Evolutionary conservation across 2,113 vertebrate species (phyloP).

Genomic region (Tyrannus savana): DNA sequence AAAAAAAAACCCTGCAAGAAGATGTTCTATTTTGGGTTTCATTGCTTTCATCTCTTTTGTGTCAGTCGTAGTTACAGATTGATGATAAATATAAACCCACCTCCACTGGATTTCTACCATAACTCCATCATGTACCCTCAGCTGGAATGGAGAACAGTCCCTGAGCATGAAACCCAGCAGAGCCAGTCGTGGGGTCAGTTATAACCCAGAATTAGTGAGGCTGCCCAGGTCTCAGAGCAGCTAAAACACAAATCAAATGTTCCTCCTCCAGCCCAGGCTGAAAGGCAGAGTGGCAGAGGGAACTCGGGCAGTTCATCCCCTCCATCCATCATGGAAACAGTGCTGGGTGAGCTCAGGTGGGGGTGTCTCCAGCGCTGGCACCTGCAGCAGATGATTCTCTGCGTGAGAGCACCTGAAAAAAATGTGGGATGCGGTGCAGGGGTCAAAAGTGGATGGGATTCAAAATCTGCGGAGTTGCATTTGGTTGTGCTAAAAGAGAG

Average conservation of each 20-base stretch:
- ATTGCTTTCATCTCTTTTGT: slow-evolving; percentile 32
- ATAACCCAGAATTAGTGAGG: not conserved
- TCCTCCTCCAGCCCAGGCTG: not conserved
- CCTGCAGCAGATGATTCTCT: not conserved
- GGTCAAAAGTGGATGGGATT: not conserved
- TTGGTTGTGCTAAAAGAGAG: not conserved
- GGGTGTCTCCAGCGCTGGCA: not conserved
- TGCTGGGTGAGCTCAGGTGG: not conserved
- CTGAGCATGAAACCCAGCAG: not conserved
- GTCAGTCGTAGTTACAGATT: not conserved
- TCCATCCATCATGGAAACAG: not conserved
- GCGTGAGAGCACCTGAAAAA: not conserved
- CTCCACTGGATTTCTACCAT: not conserved
- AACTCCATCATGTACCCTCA: not conserved
- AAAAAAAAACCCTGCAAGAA: not conserved
- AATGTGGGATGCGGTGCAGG: not conserved
- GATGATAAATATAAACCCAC: slow-evolving; percentile 25
- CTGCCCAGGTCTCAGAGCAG: not conserved
- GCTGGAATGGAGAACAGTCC: not conserved
- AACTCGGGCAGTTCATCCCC: not conserved
- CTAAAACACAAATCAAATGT: not conserved
- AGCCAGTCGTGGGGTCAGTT: not conserved
- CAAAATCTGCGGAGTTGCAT: not conserved
- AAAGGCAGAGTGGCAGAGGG: not conserved
- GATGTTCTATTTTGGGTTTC: slow-evolving; percentile 33